Evolutionary conservation across 1,140 invertebrate species (phyloP).

Genomic region (Heliconius himera): DNA sequence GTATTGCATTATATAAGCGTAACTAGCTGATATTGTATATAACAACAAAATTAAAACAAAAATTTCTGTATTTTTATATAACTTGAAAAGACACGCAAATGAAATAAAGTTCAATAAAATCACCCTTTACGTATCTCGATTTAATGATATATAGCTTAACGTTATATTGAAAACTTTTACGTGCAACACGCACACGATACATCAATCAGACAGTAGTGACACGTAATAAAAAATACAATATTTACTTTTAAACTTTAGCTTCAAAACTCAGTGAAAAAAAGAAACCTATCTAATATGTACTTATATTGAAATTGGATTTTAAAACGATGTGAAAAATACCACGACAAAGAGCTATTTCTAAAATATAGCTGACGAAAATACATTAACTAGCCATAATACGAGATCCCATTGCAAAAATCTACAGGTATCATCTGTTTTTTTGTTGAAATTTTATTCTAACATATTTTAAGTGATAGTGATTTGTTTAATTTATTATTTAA

Average conservation of each 20-base stretch:
- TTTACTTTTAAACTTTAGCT: neutral
- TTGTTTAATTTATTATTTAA: too few species aligned
- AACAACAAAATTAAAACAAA: too few species aligned
- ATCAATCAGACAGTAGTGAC: constrained; percentile 15
- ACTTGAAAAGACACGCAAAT: neutral
- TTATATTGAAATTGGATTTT: constrained; percentile 4
- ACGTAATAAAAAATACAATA: neutral
- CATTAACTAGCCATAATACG: too few species aligned
- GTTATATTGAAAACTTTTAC: constrained; percentile 6
- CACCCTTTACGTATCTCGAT: neutral
- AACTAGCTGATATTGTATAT: too few species aligned
- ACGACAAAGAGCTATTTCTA: too few species aligned
- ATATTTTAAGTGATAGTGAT: too few species aligned
- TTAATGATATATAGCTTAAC: neutral
- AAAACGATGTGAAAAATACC: neutral
- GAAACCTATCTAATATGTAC: neutral
- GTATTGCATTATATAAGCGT: too few species aligned
- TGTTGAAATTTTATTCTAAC: too few species aligned
- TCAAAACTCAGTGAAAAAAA: neutral
- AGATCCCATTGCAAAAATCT: too few species aligned
- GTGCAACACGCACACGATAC: constrained; percentile 11
- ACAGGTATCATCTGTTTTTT: too few species aligned
- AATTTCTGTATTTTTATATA: too few species aligned
- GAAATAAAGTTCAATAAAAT: neutral
- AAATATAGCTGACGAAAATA: too few species aligned